Percentiles rank a stretch among this genome's conserved stretches.
Evolutionary conservation across 1,140 invertebrate genomes (phyloP).

Genomic region (Drosophila lowei): DNA sequence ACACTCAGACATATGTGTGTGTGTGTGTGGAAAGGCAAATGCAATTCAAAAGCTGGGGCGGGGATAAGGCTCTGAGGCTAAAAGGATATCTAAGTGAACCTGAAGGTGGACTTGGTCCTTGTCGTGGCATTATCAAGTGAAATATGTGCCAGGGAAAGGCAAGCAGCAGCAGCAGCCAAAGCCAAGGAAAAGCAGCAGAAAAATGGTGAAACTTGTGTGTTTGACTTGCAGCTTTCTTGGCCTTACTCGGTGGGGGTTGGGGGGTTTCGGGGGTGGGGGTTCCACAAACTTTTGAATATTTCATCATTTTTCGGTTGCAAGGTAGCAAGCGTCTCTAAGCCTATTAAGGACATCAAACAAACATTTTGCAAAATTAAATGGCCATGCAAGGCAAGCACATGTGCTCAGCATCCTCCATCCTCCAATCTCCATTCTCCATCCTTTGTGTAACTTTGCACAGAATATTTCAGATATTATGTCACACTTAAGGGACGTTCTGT

Average conservation of each 20-base stretch:
- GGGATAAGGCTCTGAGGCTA: constrained; percentile 40
- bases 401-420: constrained; percentile 25
- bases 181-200: constrained; percentile 32
- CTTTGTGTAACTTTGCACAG: constrained; percentile 79
- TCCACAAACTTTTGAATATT: constrained; percentile 73
- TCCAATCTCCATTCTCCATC: constrained; percentile 5
- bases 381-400: constrained; percentile 79
- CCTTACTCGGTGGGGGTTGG: constrained; percentile 31
- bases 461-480: constrained; percentile 81
- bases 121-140: constrained; percentile 59
- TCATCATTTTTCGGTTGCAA: constrained; percentile 65
- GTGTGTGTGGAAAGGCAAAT: constrained; percentile 54
- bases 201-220: constrained; percentile 68
- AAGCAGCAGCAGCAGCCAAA: background rate
- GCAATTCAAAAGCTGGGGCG: constrained; percentile 50
- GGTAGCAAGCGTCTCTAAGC: constrained; percentile 63
- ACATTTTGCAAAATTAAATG: constrained; percentile 82
- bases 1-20: background rate
- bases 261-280: background rate
- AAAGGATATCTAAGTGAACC: constrained; percentile 36
- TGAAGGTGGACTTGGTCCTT: constrained; percentile 29
- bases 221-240: constrained; percentile 74
- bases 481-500: constrained; percentile 75
- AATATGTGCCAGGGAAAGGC: constrained; percentile 43
- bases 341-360: constrained; percentile 82